Evolutionary conservation across 2,888 invertebrate genomes (phyloP), one percentile per base, ranked within the genome.

Genomic region (Melanargia galathea): DNA sequence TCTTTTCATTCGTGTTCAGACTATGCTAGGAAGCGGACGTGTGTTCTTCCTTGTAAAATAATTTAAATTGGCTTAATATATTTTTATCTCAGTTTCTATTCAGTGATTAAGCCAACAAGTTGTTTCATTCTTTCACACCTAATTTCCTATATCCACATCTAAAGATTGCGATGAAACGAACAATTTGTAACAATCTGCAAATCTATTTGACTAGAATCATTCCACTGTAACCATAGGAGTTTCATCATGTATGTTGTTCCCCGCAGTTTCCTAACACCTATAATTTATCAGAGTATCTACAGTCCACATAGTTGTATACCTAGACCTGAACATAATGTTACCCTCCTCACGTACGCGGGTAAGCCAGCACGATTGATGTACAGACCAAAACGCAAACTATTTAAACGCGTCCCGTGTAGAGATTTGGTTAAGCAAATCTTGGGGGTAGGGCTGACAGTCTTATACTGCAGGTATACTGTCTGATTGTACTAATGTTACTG

Each of bases 361-460:
- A 56, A 56, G 43, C 55, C 43, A 56, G 24, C 55, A 56, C 55
- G 55, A 56, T 56, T 56, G 55, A 56, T 56, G 55, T 43, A 26
- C 55, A 56, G 55, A 56, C 55, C 43, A 56, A 56, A 56, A 56
- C 55, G 55, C 26, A 56, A 56, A 56, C 55, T 56, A 54, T 54
- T 54, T 54, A 56, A 43, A 56, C 55, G 55, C 43, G 55, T 43
- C 40, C 55, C 24, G 55, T 56, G 43, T 56, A 51, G 51, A 51
- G 51, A 51, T 51, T 51, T 51, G 51, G 51, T 43, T 56, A 16
- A 43, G 55, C 55, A 56, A 40, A 43, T 26, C 55, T 43, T 38
- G 38, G n/a, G 8, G n/a, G 22, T 51, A 51, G 30, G 11, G 51
- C 51, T 18, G 51, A 30, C 51, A 16, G 30, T 30, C 30, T 51